Percentiles rank a stretch among this genome's conserved stretches.
These are phyloP conservation scores for Drosophila parthenogenetica DNA, from an alignment of 2,888 invertebrate genomes.

Conservation along the genomic window DNA sequence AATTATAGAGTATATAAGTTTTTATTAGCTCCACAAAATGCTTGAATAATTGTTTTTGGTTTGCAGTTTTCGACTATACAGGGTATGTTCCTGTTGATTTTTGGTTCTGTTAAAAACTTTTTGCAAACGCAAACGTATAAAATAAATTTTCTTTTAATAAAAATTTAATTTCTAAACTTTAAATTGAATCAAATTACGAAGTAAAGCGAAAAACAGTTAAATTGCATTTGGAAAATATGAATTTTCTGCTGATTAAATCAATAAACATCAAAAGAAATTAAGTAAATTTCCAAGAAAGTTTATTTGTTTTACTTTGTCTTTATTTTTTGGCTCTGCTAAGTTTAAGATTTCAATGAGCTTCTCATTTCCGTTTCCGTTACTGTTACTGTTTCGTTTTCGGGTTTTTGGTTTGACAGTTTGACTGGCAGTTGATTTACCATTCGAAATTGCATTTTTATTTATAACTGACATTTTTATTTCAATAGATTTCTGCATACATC, in stretches of 20 bases:
- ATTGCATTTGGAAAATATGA: not conserved
- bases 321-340: not conserved
- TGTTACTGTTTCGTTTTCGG: conserved; percentile 13
- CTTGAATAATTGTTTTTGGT: too few relatives aligned
- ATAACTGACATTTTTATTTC: conserved; percentile 73
- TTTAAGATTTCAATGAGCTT: not conserved
- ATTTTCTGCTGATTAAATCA: conserved; percentile 15
- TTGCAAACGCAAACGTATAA: not conserved
- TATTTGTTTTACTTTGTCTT: not conserved
- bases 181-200: not conserved
- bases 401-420: conserved; percentile 59
- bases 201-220: not conserved
- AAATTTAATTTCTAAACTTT: not conserved
- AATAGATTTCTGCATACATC: conserved; percentile 74
- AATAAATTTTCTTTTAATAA: not conserved
- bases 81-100: too few relatives aligned
- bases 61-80: too few relatives aligned
- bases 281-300: conserved; percentile 4
- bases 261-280: conserved; percentile 3
- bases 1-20: not conserved
- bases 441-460: conserved; percentile 75
- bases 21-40: not conserved
- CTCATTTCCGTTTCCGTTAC: not conserved
- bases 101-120: too few relatives aligned
- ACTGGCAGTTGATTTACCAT: conserved; percentile 75